Percentiles rank a stretch among this genome's conserved stretches.
Conservation (phyloP, 2,113 vertebrate genomes). For the Bungarus multicinctus region DNA sequence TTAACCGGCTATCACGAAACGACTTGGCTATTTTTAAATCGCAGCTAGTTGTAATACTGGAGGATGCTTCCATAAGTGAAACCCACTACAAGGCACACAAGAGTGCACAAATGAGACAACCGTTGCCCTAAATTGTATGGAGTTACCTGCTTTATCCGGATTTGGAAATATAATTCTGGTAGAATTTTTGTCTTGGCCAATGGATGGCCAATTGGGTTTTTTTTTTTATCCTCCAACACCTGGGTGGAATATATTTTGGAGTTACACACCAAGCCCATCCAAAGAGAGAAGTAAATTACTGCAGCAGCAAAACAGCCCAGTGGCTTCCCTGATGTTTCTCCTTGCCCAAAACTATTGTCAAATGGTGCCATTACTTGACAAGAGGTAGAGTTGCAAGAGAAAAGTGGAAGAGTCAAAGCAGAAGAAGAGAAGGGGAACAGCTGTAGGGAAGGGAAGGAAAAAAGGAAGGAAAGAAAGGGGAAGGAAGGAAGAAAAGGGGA, state of each 20-base stretch:
- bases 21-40: not conserved
- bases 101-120: rapidly evolving
- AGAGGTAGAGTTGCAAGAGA: not conserved
- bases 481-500: no score
- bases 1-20: not conserved
- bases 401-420: not conserved
- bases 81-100: not conserved
- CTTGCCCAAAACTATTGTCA: not conserved
- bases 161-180: not conserved
- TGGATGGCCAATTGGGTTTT: not conserved
- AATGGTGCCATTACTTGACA: not conserved
- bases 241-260: not conserved
- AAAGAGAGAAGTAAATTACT: not conserved
- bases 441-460: not conserved
- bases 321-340: not conserved
- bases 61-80: not conserved
- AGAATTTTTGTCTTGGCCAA: not conserved
- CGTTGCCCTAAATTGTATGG: not conserved
- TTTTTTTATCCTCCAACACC: not conserved
- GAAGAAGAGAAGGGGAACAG: not conserved
- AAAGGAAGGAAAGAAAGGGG: rapidly evolving
- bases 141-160: not conserved
- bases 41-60: not conserved
- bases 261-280: not conserved
- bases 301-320: not conserved